Evolutionary conservation across 2,797 vertebrate species (phyloP).

Genomic region (Natrix natrix): DNA sequence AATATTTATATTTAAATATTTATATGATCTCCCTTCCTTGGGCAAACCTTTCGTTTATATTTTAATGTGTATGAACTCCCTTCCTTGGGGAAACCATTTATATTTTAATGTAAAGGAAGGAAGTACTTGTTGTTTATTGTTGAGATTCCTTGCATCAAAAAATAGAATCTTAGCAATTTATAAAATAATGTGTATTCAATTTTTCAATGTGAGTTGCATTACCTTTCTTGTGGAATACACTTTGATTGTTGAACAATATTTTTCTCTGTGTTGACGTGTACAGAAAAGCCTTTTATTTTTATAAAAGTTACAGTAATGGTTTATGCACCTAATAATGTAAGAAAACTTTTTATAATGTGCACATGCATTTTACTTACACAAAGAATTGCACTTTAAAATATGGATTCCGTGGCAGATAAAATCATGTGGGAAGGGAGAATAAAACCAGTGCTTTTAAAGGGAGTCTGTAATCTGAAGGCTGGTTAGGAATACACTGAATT

Average conservation of each 20-base stretch:
- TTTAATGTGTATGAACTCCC: slow-evolving; percentile 9
- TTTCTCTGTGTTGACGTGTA: neutral
- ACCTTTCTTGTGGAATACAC: slow-evolving; percentile 1
- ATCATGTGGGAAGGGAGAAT: neutral
- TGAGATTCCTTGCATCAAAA: neutral
- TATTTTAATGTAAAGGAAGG: slow-evolving; percentile 26
- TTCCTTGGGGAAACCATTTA: slow-evolving; percentile 15
- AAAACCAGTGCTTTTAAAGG: neutral
- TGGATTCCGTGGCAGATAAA: neutral
- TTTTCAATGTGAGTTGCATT: slow-evolving; percentile 12
- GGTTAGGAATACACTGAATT: neutral
- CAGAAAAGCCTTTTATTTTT: neutral
- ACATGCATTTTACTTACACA: neutral
- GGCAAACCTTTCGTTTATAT: slow-evolving; percentile 10
- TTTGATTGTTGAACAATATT: neutral
- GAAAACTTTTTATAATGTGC: neutral
- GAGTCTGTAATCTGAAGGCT: neutral
- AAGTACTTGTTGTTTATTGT: slow-evolving; percentile 22
- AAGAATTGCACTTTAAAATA: neutral
- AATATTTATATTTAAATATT: slow-evolving; percentile 34
- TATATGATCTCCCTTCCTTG: slow-evolving; percentile 4
- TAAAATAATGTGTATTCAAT: slow-evolving; percentile 25
- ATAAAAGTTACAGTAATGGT: neutral
- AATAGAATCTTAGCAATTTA: slow-evolving; percentile 10
- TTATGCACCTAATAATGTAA: neutral